Evolutionary conservation across 1,140 invertebrate species (phyloP).

Genomic region (Campoletis sonorensis): DNA sequence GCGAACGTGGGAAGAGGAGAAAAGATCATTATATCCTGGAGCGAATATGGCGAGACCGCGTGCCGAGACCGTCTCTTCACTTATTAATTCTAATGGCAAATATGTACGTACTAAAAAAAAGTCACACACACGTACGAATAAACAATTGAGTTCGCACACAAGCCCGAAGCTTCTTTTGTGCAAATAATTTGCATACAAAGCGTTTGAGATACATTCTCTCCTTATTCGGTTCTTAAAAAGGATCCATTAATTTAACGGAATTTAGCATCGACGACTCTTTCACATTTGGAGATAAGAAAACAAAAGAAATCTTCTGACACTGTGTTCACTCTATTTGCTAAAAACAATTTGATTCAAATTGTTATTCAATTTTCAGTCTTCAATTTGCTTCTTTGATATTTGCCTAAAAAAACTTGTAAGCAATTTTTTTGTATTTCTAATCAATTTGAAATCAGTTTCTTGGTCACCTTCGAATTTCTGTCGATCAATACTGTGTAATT

Average conservation of each 20-base stretch:
- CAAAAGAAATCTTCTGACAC: too few species aligned
- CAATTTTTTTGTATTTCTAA: too few species aligned
- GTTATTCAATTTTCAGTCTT: neutral
- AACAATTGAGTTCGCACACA: too few species aligned
- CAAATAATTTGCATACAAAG: conserved; percentile 37
- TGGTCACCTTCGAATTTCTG: too few species aligned
- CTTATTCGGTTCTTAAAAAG: conserved; percentile 35
- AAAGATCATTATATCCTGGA: conserved; percentile 22
- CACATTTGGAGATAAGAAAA: neutral
- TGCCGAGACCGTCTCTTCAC: conserved; percentile 6
- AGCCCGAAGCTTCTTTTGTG: neutral
- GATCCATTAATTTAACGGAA: conserved; percentile 1
- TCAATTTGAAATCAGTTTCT: too few species aligned
- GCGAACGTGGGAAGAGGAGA: neutral
- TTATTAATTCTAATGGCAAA: neutral
- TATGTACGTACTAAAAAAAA: neutral
- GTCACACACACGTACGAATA: neutral
- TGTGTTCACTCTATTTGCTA: too few species aligned
- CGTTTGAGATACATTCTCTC: conserved; percentile 29
- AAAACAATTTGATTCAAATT: neutral
- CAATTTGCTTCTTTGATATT: neutral
- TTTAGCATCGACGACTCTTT: neutral
- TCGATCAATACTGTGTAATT: too few species aligned
- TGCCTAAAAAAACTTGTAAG: too few species aligned
- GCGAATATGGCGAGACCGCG: conserved; percentile 21